Evolutionary conservation across 2,888 invertebrate genomes (phyloP).

Genomic region (Halocaridina rubra): DNA sequence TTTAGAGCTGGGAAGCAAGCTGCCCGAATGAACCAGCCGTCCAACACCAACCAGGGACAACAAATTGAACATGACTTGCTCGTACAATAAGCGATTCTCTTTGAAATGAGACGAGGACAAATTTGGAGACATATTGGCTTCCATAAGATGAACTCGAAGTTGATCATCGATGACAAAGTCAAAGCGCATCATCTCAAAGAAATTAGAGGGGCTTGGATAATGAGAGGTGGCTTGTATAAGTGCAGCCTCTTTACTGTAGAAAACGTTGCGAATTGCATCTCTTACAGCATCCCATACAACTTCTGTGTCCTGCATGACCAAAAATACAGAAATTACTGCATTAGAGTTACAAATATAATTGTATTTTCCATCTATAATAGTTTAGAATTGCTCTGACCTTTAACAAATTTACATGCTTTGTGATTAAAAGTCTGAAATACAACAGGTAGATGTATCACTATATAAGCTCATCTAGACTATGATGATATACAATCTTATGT

Average conservation of each 20-base stretch:
- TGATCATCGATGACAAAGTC: slow-evolving; percentile 92
- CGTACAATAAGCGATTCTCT: slow-evolving; percentile 86
- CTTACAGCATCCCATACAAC: slow-evolving; percentile 85
- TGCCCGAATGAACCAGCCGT: slow-evolving; percentile 22
- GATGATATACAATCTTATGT: too few species aligned
- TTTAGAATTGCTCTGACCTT: too few species aligned
- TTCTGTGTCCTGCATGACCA: slow-evolving; percentile 75
- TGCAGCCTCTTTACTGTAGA: slow-evolving; percentile 77
- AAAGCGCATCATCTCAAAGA: slow-evolving; percentile 95
- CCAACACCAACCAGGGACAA: slow-evolving; percentile 82
- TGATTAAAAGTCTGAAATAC: too few species aligned
- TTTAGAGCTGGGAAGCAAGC: slow-evolving; percentile 65
- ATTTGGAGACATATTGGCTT: slow-evolving; percentile 99
- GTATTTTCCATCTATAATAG: too few species aligned
- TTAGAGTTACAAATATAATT: too few species aligned
- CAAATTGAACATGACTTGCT: slow-evolving; percentile 89
- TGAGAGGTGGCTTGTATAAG: slow-evolving; percentile 73
- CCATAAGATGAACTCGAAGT: slow-evolving; percentile 87
- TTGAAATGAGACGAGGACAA: slow-evolving; percentile 91
- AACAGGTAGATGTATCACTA: too few species aligned
- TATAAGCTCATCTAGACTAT: too few species aligned
- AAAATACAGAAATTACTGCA: too few species aligned
- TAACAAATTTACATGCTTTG: too few species aligned
- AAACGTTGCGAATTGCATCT: slow-evolving; percentile 77
- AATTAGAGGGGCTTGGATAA: slow-evolving; percentile 73